Base-by-base conservation (phyloP, 2,113 vertebrate species). In the Campylorhamphus procurvoides region DNA sequence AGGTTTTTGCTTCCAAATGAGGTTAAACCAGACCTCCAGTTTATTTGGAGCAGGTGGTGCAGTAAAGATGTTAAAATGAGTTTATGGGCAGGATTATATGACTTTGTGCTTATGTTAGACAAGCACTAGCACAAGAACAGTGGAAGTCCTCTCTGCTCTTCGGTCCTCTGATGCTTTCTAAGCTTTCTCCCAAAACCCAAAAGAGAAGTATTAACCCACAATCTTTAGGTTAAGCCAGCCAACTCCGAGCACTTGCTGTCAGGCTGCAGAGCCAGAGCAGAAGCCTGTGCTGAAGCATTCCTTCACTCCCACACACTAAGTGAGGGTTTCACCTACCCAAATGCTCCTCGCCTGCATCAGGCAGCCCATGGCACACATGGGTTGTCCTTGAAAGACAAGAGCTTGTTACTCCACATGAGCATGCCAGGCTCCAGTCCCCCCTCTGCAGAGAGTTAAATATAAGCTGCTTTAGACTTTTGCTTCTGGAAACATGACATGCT, bases 321-420 rank as follows among this genome's bases (percentile, higher is more conserved):
- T 0, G 1, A 68, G 33, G 28, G 39, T 33, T 69, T 74, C n/a
- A n/a, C 12, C 4, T 39, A 33, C 53, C 28, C 53, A 80, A 55
- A 68, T 1, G 10, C 25, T 80, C 10, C 0, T 9, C 0, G 0
- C n/a, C 16, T 15, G 16, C 50, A 28, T 31, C 52, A 20, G 64
- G 78, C 52, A 78, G 49, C 28, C 66, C 0, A 0, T 10, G 63
- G 82, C 44, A 58, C 40, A 58, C 62, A 6, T 39, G 33, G 18
- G 8, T 9, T 88, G 63, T 73, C 63, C 68, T 63, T 77, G 46
- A 86, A 85, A 90, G 18, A 50, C 0, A 1, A 84, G 46, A 76
- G n/a, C 23, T 94, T 1, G 0, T 79, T 76, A 60, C 20, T 46
- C 35, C 59, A 53, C 17, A 40, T 14, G 28, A 87, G 16, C 27